phyloP scores from a whole-genome alignment of 1,140 invertebrate genomes.

The Eueides isabella region DNA sequence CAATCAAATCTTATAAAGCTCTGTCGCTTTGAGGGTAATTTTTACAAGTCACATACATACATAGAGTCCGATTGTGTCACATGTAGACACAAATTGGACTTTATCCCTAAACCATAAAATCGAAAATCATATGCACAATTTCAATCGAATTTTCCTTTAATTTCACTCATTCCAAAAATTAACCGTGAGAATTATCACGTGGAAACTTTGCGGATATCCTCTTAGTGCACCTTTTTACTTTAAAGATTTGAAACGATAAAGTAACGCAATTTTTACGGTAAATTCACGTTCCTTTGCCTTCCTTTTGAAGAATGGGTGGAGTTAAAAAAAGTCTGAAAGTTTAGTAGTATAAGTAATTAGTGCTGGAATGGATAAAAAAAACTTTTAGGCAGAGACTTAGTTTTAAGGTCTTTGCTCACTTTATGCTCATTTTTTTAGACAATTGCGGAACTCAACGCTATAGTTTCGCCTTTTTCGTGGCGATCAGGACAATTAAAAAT shows the following conservation, averaged over 20 bases:
- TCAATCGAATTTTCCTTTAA: slow-evolving; percentile 46
- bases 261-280: slow-evolving; percentile 49
- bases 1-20: slow-evolving; percentile 16
- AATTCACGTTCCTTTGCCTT: slow-evolving; percentile 38
- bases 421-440: too few relatives aligned
- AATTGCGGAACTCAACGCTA: too few relatives aligned
- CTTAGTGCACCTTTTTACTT: slow-evolving; percentile 52
- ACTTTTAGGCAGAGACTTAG: too few relatives aligned
- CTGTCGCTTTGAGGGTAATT: slow-evolving; percentile 19
- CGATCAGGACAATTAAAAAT: too few relatives aligned
- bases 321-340: background rate
- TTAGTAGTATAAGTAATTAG: background rate
- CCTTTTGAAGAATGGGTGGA: background rate
- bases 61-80: slow-evolving; percentile 18
- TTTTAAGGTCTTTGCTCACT: too few relatives aligned
- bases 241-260: slow-evolving; percentile 48
- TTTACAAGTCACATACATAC: slow-evolving; percentile 28
- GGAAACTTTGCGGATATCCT: slow-evolving; percentile 38
- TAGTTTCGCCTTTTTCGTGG: too few relatives aligned
- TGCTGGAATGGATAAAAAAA: background rate
- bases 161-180: slow-evolving; percentile 50
- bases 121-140: slow-evolving; percentile 5
- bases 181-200: slow-evolving; percentile 53
- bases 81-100: background rate
- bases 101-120: background rate